Percentiles rank a stretch among this genome's conserved stretches.
Conservation (phyloP, 2,797 vertebrate genomes). For the Myotis planiceps region DNA sequence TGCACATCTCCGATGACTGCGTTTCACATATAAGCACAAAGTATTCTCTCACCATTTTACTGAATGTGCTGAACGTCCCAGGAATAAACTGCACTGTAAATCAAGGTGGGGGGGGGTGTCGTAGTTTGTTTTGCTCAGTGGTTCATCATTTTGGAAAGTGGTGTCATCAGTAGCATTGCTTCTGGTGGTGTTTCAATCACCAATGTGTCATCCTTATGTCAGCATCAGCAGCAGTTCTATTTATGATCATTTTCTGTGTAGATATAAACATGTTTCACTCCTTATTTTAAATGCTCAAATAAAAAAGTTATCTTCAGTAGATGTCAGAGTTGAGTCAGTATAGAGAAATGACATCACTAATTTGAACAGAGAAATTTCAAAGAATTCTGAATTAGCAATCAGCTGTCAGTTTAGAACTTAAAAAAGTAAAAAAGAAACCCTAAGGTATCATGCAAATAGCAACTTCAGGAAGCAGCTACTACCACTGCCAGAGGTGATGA, state of each 20-base stretch:
- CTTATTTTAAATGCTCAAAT: background rate
- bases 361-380: background rate
- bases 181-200: background rate
- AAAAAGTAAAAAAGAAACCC: background rate
- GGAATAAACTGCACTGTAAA: background rate
- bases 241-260: background rate
- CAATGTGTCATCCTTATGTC: rapidly evolving
- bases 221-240: background rate
- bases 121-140: background rate
- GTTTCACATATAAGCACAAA: background rate
- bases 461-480: background rate
- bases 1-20: background rate
- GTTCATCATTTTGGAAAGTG: background rate
- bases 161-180: background rate
- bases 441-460: background rate
- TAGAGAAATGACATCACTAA: background rate
- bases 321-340: background rate
- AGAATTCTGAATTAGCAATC: background rate
- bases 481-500: background rate
- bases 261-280: background rate
- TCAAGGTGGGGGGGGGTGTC: background rate
- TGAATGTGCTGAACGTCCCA: background rate
- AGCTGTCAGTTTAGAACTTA: background rate
- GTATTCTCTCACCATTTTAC: background rate
- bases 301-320: background rate